Evolutionary conservation across 2,113 vertebrate species (phyloP), one percentile per base, ranked within the genome.

Genomic region (Ornithorhynchus anatinus): DNA sequence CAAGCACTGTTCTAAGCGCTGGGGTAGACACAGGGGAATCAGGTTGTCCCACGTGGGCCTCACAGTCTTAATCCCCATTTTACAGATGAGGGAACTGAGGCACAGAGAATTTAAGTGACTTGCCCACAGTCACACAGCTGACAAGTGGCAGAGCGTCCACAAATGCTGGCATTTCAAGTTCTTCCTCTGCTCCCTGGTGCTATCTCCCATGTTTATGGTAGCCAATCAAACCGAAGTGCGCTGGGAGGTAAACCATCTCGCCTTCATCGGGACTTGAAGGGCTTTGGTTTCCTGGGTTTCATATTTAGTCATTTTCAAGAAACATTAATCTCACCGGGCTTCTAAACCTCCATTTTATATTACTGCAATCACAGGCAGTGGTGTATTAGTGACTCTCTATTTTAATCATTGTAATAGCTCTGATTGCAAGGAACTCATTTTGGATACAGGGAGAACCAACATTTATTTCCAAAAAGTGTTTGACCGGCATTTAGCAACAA

Each of bases 381-480:
- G 53, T 45, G 57, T 81, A 80, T 84, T 85, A 79, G 66, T 68
- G 82, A 66, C 59, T 59, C 59, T 87, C 82, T 65, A 45, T 83
- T 86, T 86, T 80, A 78, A 78, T 80, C 57, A 70, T 73, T 82
- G 63, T 77, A 83, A 79, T 81, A 83, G 58, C 77, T 52, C 58
- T 75, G 67, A 80, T 85, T 79, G 69, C 79, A 83, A 81, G 64
- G 82, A 83, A 75, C 75, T 85, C 72, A 86, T 81, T 70, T 81
- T 79, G 63, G 79, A 81, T 86, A 82, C 62, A 56, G 82, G 66
- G 80, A 77, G 69, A 86, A 79, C 83, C 80, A 87, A 82, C 82
- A 84, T 84, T 89, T 84, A 82, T 89, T 84, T 84, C 79, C 72
- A 84, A 77, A 81, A 87, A 81, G 43, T 6, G 27, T 81, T 79